Percentiles rank a stretch among this genome's conserved stretches.
These are phyloP conservation scores for Ctenodactylus gundi DNA, from an alignment of 2,113 vertebrate species.

Conservation along the genomic window DNA sequence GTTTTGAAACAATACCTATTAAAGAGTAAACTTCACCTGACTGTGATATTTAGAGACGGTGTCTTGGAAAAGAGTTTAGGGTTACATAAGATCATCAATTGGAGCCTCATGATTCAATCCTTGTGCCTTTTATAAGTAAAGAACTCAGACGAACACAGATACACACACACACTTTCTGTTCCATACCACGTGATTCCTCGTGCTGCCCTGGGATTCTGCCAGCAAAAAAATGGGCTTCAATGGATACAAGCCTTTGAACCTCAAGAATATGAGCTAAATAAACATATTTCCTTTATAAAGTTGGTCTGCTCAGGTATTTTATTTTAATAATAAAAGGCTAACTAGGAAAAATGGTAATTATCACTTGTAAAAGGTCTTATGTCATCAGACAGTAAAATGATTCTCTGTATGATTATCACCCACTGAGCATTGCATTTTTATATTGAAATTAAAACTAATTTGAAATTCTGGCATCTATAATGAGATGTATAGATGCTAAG, in stretches of 20 bases:
- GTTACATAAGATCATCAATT: not conserved
- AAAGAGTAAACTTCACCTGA: not conserved
- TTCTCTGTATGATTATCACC: not conserved
- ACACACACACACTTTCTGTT: accelerated
- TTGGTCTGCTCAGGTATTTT: not conserved
- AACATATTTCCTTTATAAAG: not conserved
- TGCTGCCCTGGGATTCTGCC: not conserved
- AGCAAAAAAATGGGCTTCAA: not conserved
- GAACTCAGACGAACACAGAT: not conserved
- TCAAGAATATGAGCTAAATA: not conserved
- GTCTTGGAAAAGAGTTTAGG: not conserved
- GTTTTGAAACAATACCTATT: not conserved
- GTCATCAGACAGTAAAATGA: not conserved
- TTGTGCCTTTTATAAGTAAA: not conserved
- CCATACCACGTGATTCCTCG: no score
- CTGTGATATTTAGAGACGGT: not conserved
- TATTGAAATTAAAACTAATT: constrained; percentile 60
- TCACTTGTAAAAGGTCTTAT: not conserved
- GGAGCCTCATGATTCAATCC: not conserved
- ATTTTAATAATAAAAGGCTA: not conserved
- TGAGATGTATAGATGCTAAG: not conserved
- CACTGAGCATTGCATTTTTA: not conserved
- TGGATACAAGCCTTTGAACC: not conserved
- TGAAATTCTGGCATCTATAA: constrained; percentile 50
- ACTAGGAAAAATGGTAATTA: not conserved